Evolutionary conservation across 2,888 invertebrate species (phyloP).

Genomic region (Chrysina gloriosa): DNA sequence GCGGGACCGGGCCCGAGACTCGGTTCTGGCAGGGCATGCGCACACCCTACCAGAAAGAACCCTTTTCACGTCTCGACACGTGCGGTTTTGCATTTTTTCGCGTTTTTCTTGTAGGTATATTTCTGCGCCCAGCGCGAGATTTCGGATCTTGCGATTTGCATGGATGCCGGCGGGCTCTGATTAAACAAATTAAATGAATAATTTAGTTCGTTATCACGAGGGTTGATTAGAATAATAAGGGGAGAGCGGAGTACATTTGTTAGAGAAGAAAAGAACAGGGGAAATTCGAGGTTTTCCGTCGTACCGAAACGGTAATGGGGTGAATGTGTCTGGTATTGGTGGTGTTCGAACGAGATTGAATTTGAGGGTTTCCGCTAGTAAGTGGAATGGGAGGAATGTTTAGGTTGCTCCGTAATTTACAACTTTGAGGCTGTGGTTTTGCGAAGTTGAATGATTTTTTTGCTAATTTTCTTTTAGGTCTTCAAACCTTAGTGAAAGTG

Average conservation of each 20-base stretch:
- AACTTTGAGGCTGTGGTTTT: no score
- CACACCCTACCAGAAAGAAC: neutral
- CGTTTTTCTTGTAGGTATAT: neutral
- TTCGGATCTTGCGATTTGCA: neutral
- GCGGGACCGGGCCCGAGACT: neutral
- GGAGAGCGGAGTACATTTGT: neutral
- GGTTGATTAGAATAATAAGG: conserved; percentile 7
- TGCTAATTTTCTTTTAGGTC: no score
- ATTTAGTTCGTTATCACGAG: conserved; percentile 4
- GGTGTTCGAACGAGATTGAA: no score
- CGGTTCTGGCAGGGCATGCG: conserved; percentile 9
- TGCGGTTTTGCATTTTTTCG: neutral
- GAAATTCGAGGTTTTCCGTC: no score
- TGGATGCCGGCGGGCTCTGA: neutral
- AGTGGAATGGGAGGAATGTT: no score
- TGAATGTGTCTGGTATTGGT: neutral
- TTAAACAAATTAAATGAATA: conserved; percentile 6
- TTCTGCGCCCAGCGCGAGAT: no score
- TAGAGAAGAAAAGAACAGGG: neutral
- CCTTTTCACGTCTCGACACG: neutral
- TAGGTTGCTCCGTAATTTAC: no score
- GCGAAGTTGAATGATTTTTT: no score
- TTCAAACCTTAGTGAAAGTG: no score
- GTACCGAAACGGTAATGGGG: no score
- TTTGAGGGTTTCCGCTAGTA: no score